A percentile compares a stretch with the other conserved stretches of the same genome.
Conservation (phyloP, 2,888 invertebrate genomes). For the Hypena proboscidalis region DNA sequence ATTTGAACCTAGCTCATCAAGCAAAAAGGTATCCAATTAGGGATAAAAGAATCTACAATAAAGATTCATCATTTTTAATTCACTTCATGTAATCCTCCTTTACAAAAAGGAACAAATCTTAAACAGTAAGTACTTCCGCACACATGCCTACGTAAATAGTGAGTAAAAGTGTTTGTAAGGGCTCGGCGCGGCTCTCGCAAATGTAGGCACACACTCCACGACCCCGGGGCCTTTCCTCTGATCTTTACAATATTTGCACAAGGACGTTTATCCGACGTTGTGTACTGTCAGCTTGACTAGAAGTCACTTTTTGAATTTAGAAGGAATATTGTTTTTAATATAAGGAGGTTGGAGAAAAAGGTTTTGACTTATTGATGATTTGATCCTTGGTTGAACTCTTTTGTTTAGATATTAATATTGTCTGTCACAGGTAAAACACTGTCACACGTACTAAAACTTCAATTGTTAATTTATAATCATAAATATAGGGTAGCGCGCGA, state of each 20-base stretch:
- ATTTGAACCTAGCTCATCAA: too few species aligned
- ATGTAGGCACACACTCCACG: conserved; percentile 32
- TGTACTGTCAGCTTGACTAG: conserved; percentile 14
- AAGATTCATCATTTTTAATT: background rate
- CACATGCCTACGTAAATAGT: conserved; percentile 13
- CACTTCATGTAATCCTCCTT: background rate
- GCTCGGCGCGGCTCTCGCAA: conserved; percentile 19
- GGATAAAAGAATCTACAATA: too few species aligned
- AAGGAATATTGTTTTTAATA: background rate
- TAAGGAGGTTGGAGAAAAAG: too few species aligned
- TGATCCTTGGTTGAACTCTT: too few species aligned
- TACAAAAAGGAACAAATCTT: conserved; percentile 1
- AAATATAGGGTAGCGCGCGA: too few species aligned
- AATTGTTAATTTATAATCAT: too few species aligned
- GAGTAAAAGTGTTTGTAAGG: conserved; percentile 19
- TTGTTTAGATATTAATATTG: too few species aligned
- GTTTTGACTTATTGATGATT: too few species aligned
- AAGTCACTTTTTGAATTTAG: background rate
- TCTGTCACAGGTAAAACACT: too few species aligned
- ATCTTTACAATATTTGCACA: conserved; percentile 36
- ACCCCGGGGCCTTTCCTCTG: conserved; percentile 34
- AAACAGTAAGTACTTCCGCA: conserved; percentile 5
- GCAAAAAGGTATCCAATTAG: too few species aligned
- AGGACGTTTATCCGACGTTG: conserved; percentile 33
- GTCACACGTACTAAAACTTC: too few species aligned